Percentiles rank a stretch among this genome's conserved stretches.
phyloP scores from a whole-genome alignment of 2,113 vertebrate genomes.

The Collichthys lucidus region DNA sequence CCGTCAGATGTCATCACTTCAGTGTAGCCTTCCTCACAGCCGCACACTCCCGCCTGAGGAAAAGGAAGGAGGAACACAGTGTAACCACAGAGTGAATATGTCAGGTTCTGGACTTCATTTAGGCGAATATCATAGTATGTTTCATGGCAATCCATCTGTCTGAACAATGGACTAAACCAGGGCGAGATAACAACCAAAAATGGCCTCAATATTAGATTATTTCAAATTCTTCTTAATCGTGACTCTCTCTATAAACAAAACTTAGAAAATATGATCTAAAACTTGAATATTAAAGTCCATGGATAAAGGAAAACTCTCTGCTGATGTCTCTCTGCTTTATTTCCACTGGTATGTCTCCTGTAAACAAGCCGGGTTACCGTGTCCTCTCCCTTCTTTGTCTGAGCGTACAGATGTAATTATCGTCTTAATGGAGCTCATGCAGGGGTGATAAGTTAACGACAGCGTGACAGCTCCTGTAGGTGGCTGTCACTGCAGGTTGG shows the following conservation, averaged over 20 bases:
- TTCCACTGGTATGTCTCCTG: not conserved
- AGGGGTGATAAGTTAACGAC: too few relatives aligned
- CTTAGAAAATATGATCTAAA: not conserved
- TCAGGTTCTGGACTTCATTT: not conserved
- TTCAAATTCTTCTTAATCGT: not conserved
- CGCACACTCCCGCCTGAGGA: constrained; percentile 89
- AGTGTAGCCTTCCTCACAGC: constrained; percentile 96
- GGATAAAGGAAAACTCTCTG: not conserved
- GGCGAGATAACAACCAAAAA: not conserved
- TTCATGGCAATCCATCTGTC: not conserved
- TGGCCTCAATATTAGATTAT: not conserved
- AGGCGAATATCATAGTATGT: not conserved
- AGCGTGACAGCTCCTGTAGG: too few relatives aligned
- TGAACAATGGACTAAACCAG: not conserved
- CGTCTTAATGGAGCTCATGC: too few relatives aligned
- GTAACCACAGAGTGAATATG: not conserved
- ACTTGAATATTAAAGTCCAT: not conserved
- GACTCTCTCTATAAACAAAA: too few relatives aligned
- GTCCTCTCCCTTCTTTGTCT: too few relatives aligned
- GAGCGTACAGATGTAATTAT: too few relatives aligned
- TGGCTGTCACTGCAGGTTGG: too few relatives aligned
- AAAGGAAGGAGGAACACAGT: not conserved
- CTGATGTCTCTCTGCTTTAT: not conserved
- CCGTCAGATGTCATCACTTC: constrained; percentile 96
- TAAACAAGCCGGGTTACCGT: too few relatives aligned